These are phyloP conservation scores for Corydoras maculifer DNA, from an alignment of 2,113 vertebrate genomes.

Conservation along the genomic window DNA sequence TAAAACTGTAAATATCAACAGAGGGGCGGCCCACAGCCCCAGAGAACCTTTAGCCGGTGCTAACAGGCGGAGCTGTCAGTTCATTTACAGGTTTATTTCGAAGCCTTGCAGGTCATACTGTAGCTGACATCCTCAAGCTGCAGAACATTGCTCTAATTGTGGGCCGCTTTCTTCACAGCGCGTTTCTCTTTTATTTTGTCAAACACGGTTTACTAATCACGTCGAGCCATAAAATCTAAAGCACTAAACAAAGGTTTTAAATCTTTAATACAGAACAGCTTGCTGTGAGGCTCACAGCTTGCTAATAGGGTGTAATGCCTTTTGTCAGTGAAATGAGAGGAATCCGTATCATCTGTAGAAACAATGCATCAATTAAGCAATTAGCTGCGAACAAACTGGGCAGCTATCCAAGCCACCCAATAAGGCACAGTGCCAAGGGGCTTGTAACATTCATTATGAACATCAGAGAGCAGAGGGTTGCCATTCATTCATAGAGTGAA, in stretches of 20 bases:
- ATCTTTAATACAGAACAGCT: constrained; percentile 60
- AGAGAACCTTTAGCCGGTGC: constrained; percentile 7
- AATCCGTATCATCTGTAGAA: constrained; percentile 70
- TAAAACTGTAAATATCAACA: constrained; percentile 33
- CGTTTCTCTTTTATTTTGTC: constrained; percentile 40
- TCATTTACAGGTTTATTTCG: constrained; percentile 28
- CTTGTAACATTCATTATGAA: constrained; percentile 72
- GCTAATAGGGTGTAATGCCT: constrained; percentile 72
- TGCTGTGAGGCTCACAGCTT: constrained; percentile 61
- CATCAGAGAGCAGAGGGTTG: constrained; percentile 63
- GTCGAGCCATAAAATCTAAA: constrained; percentile 66
- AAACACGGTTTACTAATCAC: constrained; percentile 62
- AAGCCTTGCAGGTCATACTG: constrained; percentile 10
- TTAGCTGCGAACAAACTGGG: constrained; percentile 74
- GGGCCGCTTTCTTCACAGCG: constrained; percentile 17
- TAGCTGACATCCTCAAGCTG: constrained; percentile 19
- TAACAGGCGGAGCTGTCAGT: constrained; percentile 19
- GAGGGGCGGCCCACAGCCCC: constrained; percentile 16
- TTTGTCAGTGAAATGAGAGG: constrained; percentile 60
- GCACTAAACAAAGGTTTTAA: constrained; percentile 62
- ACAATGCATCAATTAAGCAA: constrained; percentile 80
- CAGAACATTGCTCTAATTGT: constrained; percentile 10
- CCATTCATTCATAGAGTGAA: constrained; percentile 65
- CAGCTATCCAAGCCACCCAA: constrained; percentile 69
- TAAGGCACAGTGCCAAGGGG: constrained; percentile 73